These are phyloP conservation scores for Phengaris alcon DNA, from an alignment of 2,888 invertebrate species.

Conservation along the genomic window DNA sequence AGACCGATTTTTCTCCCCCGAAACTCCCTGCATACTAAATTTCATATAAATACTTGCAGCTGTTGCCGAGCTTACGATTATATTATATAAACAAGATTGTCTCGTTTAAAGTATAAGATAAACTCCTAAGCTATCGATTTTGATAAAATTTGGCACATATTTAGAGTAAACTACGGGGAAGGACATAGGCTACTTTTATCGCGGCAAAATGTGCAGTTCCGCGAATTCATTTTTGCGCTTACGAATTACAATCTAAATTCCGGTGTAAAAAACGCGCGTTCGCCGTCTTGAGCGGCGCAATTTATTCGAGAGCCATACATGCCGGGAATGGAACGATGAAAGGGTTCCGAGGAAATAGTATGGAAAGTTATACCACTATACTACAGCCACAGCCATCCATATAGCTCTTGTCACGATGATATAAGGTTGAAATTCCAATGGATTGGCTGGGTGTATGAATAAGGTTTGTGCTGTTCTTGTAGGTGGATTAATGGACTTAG, in stretches of 20 bases:
- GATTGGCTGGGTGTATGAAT: background rate
- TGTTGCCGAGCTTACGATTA: too few relatives aligned
- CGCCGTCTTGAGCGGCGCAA: slow-evolving; percentile 32
- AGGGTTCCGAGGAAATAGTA: slow-evolving; percentile 36
- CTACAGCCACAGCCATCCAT: background rate
- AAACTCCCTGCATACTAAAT: too few relatives aligned
- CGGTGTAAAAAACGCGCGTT: slow-evolving; percentile 28
- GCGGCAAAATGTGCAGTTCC: too few relatives aligned
- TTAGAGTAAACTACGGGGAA: too few relatives aligned
- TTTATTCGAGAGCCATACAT: slow-evolving; percentile 39
- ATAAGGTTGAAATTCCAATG: slow-evolving; percentile 1
- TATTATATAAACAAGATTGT: too few relatives aligned
- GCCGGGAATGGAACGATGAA: slow-evolving; percentile 34
- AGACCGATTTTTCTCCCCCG: too few relatives aligned
- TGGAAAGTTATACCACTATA: slow-evolving; percentile 17
- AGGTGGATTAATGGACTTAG: background rate
- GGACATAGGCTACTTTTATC: too few relatives aligned
- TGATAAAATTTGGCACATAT: too few relatives aligned
- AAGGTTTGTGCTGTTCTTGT: background rate
- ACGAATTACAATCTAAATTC: slow-evolving; percentile 7
- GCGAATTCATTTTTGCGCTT: too few relatives aligned
- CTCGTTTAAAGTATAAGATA: too few relatives aligned
- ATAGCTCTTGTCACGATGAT: background rate
- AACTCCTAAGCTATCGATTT: too few relatives aligned
- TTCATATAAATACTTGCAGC: too few relatives aligned